Evolutionary conservation across 2,888 invertebrate species (phyloP).

Genomic region (Nemurella pictetii): DNA sequence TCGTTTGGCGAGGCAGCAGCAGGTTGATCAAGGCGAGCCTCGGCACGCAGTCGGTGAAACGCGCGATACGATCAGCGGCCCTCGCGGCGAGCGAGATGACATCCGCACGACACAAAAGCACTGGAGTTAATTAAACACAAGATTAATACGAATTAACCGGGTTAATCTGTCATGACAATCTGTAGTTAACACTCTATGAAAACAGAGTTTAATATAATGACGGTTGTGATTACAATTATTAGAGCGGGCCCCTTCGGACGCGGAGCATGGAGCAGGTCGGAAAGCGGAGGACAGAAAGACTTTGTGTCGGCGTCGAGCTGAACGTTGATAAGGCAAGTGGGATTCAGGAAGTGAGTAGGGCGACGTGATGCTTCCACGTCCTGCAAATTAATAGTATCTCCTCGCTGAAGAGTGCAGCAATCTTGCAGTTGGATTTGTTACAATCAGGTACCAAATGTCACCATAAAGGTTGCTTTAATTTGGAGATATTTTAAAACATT

Average conservation of each 20-base stretch:
- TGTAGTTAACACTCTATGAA: constrained; percentile 23
- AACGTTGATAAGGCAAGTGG: not conserved
- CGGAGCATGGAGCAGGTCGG: not conserved
- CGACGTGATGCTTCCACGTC: not conserved
- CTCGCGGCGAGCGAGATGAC: not conserved
- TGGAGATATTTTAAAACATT: not conserved
- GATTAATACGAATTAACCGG: constrained; percentile 21
- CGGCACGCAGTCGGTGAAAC: not conserved
- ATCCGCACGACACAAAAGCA: not conserved
- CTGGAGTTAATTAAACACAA: not conserved
- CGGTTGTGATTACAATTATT: not conserved
- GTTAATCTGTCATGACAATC: constrained; percentile 25
- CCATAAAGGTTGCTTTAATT: not conserved
- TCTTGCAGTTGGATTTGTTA: not conserved
- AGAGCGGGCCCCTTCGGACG: not conserved
- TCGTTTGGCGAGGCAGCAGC: too few species aligned
- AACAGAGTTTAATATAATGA: not conserved
- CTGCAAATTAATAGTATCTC: not conserved
- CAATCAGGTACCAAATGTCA: not conserved
- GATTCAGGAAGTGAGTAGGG: not conserved
- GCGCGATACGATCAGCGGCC: not conserved
- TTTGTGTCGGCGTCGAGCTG: not conserved
- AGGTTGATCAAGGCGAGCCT: not conserved
- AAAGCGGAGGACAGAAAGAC: not conserved
- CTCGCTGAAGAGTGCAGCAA: not conserved